Percentiles rank a stretch among this genome's conserved stretches.
Evolutionary conservation across 1,140 invertebrate genomes (phyloP).

Genomic region (Formica exsecta): DNA sequence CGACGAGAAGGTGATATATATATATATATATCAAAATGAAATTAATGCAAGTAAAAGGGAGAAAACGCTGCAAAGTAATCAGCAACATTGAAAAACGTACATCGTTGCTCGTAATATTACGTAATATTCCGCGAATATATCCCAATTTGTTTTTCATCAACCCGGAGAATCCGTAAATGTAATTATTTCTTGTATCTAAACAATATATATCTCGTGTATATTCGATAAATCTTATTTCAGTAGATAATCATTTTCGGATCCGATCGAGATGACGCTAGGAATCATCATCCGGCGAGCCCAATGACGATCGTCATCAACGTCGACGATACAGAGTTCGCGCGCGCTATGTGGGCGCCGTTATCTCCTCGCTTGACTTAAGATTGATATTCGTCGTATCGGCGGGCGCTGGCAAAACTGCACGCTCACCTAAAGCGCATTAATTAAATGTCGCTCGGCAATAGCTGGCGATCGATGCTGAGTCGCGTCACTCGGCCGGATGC

Average conservation of each 20-base stretch:
- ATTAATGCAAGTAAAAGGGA: background rate
- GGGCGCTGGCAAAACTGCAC: conserved; percentile 64
- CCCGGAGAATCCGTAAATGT: background rate
- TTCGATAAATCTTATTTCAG: background rate
- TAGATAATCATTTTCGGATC: background rate
- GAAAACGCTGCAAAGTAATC: background rate
- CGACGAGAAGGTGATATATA: conserved; percentile 1
- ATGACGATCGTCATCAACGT: conserved; percentile 41
- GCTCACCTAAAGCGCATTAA: conserved; percentile 70
- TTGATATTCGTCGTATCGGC: conserved; percentile 61
- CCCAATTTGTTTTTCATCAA: background rate
- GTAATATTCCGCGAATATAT: background rate
- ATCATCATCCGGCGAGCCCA: conserved; percentile 1
- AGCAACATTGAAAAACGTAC: background rate
- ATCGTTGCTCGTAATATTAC: background rate
- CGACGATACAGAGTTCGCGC: conserved; percentile 15
- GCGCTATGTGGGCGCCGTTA: conserved; percentile 48
- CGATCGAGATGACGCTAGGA: background rate
- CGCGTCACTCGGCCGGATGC: conserved; percentile 52
- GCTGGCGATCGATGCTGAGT: conserved; percentile 64
- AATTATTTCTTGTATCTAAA: background rate
- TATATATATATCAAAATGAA: conserved; percentile 24
- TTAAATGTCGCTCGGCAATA: conserved; percentile 62
- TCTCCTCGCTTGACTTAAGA: conserved; percentile 74
- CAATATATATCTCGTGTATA: too few species aligned